Evolutionary conservation across 2,888 invertebrate genomes (phyloP), one percentile per base, ranked within the genome.

Genomic region (Boloria euphrosyne): DNA sequence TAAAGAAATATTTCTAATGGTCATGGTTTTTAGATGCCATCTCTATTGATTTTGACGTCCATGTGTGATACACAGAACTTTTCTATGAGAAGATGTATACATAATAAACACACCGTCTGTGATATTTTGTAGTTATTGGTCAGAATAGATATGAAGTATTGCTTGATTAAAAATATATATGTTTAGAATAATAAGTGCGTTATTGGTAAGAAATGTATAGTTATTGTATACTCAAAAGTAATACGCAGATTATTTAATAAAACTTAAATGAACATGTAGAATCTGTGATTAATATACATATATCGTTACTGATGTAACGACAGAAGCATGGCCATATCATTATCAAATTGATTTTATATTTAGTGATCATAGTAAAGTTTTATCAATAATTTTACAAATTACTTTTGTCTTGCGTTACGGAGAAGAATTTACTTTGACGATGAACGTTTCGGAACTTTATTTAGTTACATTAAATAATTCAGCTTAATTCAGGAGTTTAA

Each of bases 1-100:
- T 83, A 80, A 83, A 82, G 77, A 75, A 76, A 76, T 81, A 82
- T 86, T 78, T 86, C 83, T 82, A 81, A 82, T 83, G 79, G 83
- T 88, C 84, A 85, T 85, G 85, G 85, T 88, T 85, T 86, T 82
- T 87, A 87, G 84, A 87, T 86, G 87, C 89, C 90, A 89, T 90
- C 85, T 87, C 85, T 87, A 86, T 89, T 86, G 88, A 85, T 89
- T 83, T 87, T 69, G 84, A 89, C 92, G 92, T 92, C 91, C 92
- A 91, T 87, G 90, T 91, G 91, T 90, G 82, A 89, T 90, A 91
- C 91, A 89, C 89, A 87, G 86, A 87, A 89, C 84, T 90, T 90
- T 90, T 91, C 90, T 92, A 91, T 87, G 89, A 92, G 90, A 90
- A 89, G 85, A 92, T 90, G 90, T 91, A 91, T 91, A 91, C 92